Evolutionary conservation across 92 coral and sea anemone genomes (phyloP), one percentile per base, ranked within the genome.

Genomic region (Scolanthus callimorphus): DNA sequence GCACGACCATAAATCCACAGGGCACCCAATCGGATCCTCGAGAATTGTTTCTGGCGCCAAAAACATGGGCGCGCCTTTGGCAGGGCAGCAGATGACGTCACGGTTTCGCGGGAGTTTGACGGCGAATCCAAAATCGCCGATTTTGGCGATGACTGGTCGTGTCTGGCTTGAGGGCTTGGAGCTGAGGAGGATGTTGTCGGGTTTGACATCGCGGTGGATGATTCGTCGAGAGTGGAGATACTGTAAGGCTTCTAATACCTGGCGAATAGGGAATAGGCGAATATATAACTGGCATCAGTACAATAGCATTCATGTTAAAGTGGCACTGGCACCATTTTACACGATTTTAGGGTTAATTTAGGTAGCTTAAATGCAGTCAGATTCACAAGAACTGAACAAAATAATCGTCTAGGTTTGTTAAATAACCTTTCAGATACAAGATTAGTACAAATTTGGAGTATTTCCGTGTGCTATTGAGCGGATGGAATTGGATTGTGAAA

Each of bases 1-100:
- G 29, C 97, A 87, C 15, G 97, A 59, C 97, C 97, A 91, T 74
- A 87, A 58, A 57, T 91, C 97, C 37, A 91, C 97, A 46, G 97
- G 89, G 19, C 68, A 80, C 12, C 97, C 96, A 57, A 91, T 78
- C 24, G 79, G 66, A 20, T 79, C 89, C 25, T 83, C 96, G 30
- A 91, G 69, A 20, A 91, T 91, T 11, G 97, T 91, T 52, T 91
- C 97, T 1, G 97, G 97, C 2, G 97, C 97, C 15, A 91, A 84
- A 57, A 82, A 91, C 75, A 91, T 60, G 13, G 97, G 96, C n/a
- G 97, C 96, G 27, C 97, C 97, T 47, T 84, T 69, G 9, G 96
- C 81, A 13, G 59, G 65, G 61, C 85, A 86, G 29, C 73, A 29
- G 60, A 83, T 66, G 55, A 76, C 88, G 67, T 81, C 89, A 55